Evolutionary conservation across 2,888 invertebrate species (phyloP), one percentile per base, ranked within the genome.

Genomic region (Erpobdella octoculata): DNA sequence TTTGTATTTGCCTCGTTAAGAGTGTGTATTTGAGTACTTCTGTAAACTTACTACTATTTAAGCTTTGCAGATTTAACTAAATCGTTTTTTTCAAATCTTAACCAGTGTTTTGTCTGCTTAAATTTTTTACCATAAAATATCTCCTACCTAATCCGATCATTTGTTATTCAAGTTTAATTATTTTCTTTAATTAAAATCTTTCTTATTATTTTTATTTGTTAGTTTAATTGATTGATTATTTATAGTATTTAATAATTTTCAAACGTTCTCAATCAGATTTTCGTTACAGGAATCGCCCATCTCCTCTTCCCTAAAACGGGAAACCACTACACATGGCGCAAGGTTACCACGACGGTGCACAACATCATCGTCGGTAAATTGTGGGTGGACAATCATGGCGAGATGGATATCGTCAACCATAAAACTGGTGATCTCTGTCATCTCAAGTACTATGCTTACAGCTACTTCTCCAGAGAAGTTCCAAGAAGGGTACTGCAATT

Each of bases 301-400:
- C 82, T 89, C 73, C 81, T 84, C 59, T 88, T 89, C 79, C 80
- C 79, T 70, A 82, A 80, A 70, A 78, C 81, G 25, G 82, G 82
- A 9, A 90, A 92, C 84, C 92, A 92, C 81, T 99, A 93, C 85
- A 91, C 94, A 8, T 99, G 97, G 95, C 88, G 93, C 77, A 98
- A 99, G 87, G 87, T 97, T 70, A 96, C 95, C 31, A 98, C 97
- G 31, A 97, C 96, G 5, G 95, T 98, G 68, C 97, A 99, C 86
- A 99, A 99, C 84, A 98, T 99, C 79, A 97, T 99, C 79, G 96
- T 99, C 73, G 98, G 69, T 35, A 94, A 93, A 85, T 86, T 99
- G 78, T 99, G 98, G 98, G 94, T 99, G 73, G 98, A 99, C 86
- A 94, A 98, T 85, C 94, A 96, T 83, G 98, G 98, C 62, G 97